Percentiles rank a stretch among this genome's conserved stretches.
These are phyloP conservation scores for Trachelus tabidus DNA, from an alignment of 2,888 invertebrate species.

Conservation along the genomic window DNA sequence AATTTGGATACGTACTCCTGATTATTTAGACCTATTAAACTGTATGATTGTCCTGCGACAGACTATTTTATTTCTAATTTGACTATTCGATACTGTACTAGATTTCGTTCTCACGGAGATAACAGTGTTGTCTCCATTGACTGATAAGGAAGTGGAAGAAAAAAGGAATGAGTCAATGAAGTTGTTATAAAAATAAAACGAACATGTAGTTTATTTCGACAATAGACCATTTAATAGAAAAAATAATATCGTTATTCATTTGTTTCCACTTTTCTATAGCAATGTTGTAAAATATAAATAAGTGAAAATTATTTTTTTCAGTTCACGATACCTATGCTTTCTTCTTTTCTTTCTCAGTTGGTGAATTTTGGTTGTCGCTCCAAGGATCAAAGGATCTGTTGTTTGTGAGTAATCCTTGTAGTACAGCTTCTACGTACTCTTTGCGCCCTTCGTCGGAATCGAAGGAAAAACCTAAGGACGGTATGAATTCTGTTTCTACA, in stretches of 20 bases:
- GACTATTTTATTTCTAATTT: background rate
- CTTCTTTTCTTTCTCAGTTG: background rate
- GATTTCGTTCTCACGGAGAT: background rate
- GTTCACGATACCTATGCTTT: background rate
- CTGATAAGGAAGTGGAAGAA: background rate
- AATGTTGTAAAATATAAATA: background rate
- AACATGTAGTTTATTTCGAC: background rate
- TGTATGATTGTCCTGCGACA: background rate
- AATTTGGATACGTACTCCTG: background rate
- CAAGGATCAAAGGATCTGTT: constrained; percentile 6
- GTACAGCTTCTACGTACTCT: constrained; percentile 58
- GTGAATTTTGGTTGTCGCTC: background rate
- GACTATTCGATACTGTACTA: background rate
- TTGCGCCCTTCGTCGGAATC: constrained; percentile 56
- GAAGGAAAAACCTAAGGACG: constrained; percentile 60
- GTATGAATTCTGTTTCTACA: constrained; percentile 60
- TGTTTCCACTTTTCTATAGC: background rate
- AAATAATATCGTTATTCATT: background rate
- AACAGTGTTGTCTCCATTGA: background rate
- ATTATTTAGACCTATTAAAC: background rate
- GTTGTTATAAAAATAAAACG: background rate
- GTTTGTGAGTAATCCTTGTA: constrained; percentile 51
- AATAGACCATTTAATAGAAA: background rate
- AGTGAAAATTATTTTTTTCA: constrained; percentile 2
- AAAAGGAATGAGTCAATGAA: background rate